phyloP scores from a whole-genome alignment of 2,113 vertebrate species.

The Cryptomyrus ogoouensis region DNA sequence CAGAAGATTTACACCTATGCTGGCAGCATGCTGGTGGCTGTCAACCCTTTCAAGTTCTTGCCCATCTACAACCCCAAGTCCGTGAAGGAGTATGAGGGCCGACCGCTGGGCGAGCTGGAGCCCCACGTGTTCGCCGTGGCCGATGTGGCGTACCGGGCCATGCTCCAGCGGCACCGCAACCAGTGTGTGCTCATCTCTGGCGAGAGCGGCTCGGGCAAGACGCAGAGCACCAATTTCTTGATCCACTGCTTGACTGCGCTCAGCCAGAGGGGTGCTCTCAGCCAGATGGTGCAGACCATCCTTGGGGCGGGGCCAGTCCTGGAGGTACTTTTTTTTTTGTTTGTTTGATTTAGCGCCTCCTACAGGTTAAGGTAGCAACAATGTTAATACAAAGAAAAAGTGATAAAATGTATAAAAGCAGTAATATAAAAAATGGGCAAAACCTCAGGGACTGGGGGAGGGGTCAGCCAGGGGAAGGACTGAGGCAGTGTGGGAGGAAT shows the following conservation, averaged over 20 bases:
- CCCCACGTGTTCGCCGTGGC: conserved; percentile 92
- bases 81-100: conserved; percentile 88
- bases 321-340: conserved; percentile 66
- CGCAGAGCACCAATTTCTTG: conserved; percentile 89
- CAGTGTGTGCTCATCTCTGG: conserved; percentile 91
- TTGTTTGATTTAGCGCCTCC: not conserved
- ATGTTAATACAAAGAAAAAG: not conserved
- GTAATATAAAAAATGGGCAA: not conserved
- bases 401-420: not conserved
- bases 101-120: conserved; percentile 79
- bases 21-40: conserved; percentile 78
- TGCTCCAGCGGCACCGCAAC: conserved; percentile 74
- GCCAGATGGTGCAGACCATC: conserved; percentile 81
- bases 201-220: conserved; percentile 90
- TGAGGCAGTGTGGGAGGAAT: not conserved
- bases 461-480: not conserved
- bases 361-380: not conserved
- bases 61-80: conserved; percentile 94
- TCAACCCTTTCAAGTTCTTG: conserved; percentile 91
- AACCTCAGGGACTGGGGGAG: not conserved
- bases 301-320: conserved; percentile 85
- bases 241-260: conserved; percentile 91
- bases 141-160: conserved; percentile 76
- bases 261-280: conserved; percentile 82
- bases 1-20: conserved; percentile 87